Evolutionary conservation across 1,140 invertebrate species (phyloP).

Genomic region (Listronotus bonariensis): DNA sequence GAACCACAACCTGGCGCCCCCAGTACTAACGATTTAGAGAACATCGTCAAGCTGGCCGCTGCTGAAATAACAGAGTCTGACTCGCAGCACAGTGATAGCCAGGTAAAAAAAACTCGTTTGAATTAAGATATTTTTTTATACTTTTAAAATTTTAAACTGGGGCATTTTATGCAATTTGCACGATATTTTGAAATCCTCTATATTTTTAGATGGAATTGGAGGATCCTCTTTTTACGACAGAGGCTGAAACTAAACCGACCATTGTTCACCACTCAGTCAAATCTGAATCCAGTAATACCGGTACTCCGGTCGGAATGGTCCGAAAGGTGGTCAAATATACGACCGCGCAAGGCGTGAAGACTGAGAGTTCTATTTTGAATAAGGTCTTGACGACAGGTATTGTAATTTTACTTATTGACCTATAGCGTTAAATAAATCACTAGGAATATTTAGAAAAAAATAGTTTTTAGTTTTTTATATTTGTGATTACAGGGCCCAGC

Average conservation of each 20-base stretch:
- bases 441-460: too few species aligned
- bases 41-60: constrained; percentile 52
- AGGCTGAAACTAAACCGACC: not conserved
- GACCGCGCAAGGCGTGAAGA: not conserved
- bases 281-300: not conserved
- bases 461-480: too few species aligned
- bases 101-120: constrained; percentile 17
- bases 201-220: constrained; percentile 14
- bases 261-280: not conserved
- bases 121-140: constrained; percentile 1
- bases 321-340: constrained; percentile 25
- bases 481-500: not conserved
- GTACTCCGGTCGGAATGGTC: not conserved
- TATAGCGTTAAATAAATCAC: not conserved
- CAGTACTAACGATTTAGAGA: constrained; percentile 42
- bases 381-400: constrained; percentile 38
- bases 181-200: too few species aligned
- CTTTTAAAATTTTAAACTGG: too few species aligned
- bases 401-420: not conserved
- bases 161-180: too few species aligned
- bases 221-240: not conserved
- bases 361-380: constrained; percentile 42
- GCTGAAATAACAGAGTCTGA: constrained; percentile 51
- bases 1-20: constrained; percentile 44
- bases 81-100: constrained; percentile 39